Base-by-base conservation (phyloP, 2,797 vertebrate species). In the Megalops cyprinoides region DNA sequence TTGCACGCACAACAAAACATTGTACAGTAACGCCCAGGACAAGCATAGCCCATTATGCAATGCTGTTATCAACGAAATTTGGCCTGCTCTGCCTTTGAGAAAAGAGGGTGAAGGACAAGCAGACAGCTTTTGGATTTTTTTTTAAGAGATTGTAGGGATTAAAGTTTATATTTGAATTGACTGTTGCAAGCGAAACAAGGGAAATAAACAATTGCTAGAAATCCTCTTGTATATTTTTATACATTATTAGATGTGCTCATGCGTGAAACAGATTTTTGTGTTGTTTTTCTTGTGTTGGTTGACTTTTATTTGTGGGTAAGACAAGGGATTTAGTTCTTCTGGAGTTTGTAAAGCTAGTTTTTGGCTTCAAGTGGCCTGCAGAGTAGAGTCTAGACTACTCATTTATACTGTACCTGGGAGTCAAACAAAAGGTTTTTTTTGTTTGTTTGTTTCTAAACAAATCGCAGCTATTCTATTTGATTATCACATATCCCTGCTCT, bases 71-170 rank as follows among this genome's bases (percentile, higher is more conserved):
- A 78, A 78, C 81, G 81, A 79, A 78, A 62, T 84, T 25, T 74
- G 79, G 56, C 65, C 82, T 87, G 85, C 77, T 85, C 82, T 89
- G 79, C 82, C 82, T 85, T 83, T 81, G 56, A 62, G 83, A 83
- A 49, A 51, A 85, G 81, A 78, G 81, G 84, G 86, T 89, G 86
- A 84, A 84, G 46, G 71, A 69, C 46, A 49, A 58, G 53, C 74
- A 88, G 7, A 88, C 62, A 39, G 78, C 88, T 87, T 83, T 88
- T 86, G 84, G 79, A 86, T 91, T 87, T 84, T 85, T 87, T 80
- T 80, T 74, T 60, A 49, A 80, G 81, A 84, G 84, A 89, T 90
- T 88, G 74, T 25, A 23, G 81, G 86, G 89, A 91, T 90, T 91
- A 89, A 37, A 81, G 20, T 81, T 86, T 79, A 85, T 37, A 37